Percentiles rank a stretch among this genome's conserved stretches.
Evolutionary conservation across 2,888 invertebrate species (phyloP).

Genomic region (Drosophila diplacantha): DNA sequence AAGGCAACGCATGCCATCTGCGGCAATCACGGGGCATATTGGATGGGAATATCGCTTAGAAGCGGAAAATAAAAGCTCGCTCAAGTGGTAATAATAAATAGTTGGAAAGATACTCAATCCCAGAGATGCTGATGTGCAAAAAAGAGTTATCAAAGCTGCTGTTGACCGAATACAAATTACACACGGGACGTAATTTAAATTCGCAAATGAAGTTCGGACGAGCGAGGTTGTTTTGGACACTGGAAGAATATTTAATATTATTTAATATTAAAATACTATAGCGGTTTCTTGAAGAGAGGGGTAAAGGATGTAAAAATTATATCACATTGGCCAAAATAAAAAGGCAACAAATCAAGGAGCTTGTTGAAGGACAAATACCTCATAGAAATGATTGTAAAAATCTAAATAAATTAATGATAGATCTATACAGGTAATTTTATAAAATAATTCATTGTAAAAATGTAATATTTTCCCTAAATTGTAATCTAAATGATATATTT

Average conservation of each 20-base stretch:
- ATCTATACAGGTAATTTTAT: too few relatives aligned
- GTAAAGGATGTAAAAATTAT: neutral
- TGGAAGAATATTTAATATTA: neutral
- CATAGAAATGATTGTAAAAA: too few relatives aligned
- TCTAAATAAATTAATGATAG: neutral
- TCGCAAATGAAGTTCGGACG: conserved; percentile 48
- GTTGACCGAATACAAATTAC: conserved; percentile 49
- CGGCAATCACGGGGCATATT: conserved; percentile 14
- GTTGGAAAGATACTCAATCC: conserved; percentile 1
- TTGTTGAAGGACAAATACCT: neutral
- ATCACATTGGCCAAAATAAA: neutral
- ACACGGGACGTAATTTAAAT: conserved; percentile 56
- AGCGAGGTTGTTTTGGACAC: conserved; percentile 6
- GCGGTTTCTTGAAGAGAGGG: neutral
- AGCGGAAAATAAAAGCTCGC: conserved; percentile 11
- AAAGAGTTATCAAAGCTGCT: conserved; percentile 56
- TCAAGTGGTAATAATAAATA: conserved; percentile 27
- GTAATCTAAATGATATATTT: neutral
- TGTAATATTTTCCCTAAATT: neutral
- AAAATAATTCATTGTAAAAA: neutral
- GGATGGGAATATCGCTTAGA: conserved; percentile 24
- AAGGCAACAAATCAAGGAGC: neutral
- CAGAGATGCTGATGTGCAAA: conserved; percentile 27
- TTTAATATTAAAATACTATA: neutral
- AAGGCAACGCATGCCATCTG: conserved; percentile 30